Evolutionary conservation across 2,113 vertebrate genomes (phyloP), one percentile per base, ranked within the genome.

Genomic region (Chloebia gouldiae): DNA sequence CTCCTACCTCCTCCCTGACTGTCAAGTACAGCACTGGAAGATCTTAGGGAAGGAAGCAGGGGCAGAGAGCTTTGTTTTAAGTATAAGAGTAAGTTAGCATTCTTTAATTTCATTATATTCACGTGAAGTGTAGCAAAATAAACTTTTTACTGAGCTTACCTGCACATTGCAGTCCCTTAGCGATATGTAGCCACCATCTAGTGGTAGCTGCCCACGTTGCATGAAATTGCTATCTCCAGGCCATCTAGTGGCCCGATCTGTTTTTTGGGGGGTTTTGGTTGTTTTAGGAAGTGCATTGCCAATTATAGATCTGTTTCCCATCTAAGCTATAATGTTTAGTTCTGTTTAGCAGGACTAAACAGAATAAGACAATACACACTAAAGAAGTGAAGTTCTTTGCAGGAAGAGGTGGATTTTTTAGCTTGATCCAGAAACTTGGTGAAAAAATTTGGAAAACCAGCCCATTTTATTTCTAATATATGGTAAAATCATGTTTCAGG

Each of bases 151-250:
- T 45, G 44, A 40, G 15, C 8, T 49, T 50, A 9, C 23, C 9
- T 45, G 30, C 11, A 0, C 30, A 18, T 19, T 81, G 12, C 20
- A 51, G 37, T 95, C 66, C 57, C 35, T 84, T 69, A 63, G 70
- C 83, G 71, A 50, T 88, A 42, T 17, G 66, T 79, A 85, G 56
- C 89, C 92, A 61, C 97, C 98, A 97, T 87, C 98, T 98, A 96
- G 97, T 97, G 98, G 97, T 92, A 85, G 15, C 59, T 93, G 28
- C 69, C 23, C n/a, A 84, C 6, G 95, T 95, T 98, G 93, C 97
- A 51, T 54, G 28, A 81, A 65, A 18, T 70, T 35, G 45, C 37
- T 81, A 13, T 50, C 35, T 20, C 20, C n/a, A 39, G 54, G 79
- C 71, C 80, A 40, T 85, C 70, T 90, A 60, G 73, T 73, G 93